phyloP scores from a whole-genome alignment of 2,888 invertebrate genomes.

The Drosophila maculinotata region DNA sequence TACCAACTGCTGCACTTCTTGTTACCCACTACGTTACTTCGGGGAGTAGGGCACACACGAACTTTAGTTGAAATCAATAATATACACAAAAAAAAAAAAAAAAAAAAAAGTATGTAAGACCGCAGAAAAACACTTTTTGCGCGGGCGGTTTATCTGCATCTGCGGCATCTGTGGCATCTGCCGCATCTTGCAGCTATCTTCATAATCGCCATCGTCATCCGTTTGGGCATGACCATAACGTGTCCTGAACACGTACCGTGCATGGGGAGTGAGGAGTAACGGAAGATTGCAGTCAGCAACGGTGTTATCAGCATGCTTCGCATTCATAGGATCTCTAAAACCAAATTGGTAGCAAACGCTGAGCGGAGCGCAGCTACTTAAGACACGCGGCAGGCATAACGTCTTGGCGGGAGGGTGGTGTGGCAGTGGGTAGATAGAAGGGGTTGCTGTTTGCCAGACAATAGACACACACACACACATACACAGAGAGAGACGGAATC shows the following conservation, averaged over 20 bases:
- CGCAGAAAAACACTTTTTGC: conserved; percentile 38
- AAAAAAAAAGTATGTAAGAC: not conserved
- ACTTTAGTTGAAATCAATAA: conserved; percentile 71
- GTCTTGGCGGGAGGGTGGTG: not conserved
- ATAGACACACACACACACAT: conserved; percentile 21
- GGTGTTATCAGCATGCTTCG: conserved; percentile 74
- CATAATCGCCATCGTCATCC: conserved; percentile 75
- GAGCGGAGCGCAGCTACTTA: conserved; percentile 72
- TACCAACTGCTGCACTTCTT: conserved; percentile 21
- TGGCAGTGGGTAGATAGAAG: not conserved
- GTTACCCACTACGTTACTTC: not conserved
- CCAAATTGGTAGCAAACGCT: conserved; percentile 47
- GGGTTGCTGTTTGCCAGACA: conserved; percentile 34
- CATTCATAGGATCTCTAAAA: conserved; percentile 75
- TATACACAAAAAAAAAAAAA: not conserved
- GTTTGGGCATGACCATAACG: conserved; percentile 66
- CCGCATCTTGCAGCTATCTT: conserved; percentile 56
- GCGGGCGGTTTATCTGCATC: conserved; percentile 63
- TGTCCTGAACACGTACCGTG: conserved; percentile 71
- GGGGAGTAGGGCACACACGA: conserved; percentile 22
- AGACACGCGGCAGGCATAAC: conserved; percentile 40
- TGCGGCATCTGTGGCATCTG: conserved; percentile 31
- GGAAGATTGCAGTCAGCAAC: conserved; percentile 19
- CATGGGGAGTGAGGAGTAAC: conserved; percentile 20
- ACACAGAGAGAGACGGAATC: conserved; percentile 19